Base-by-base conservation (phyloP, 1,140 invertebrate species). In the Ditylenchus dipsaci region DNA sequence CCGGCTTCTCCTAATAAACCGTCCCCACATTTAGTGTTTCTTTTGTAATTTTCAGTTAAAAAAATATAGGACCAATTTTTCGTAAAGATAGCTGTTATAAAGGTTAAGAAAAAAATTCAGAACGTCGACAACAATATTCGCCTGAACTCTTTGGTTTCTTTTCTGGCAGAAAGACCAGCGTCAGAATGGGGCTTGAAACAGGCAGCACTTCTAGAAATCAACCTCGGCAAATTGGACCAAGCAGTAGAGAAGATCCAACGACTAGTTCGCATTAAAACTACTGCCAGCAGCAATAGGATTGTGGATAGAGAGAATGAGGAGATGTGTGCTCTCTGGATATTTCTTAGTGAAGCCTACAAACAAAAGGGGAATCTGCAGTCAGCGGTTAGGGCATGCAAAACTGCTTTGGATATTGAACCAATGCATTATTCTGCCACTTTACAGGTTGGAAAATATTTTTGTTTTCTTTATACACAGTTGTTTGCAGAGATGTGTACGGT, bases 361-460 rank as follows among this genome's bases (percentile, higher is more conserved):
- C 75, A 74, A 60, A 73, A 78, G 30, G 71, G 71, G 13, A 74
- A 78, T 42, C 56, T 78, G 19, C 76, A 71, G 30, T 74, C 72
- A 15, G 72, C 72, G 13, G 76, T 78, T 17, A 67, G 72, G 7
- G 72, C 63, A 17, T 74, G 27, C 60, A 68, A 47, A 72, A 63
- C 21, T 29, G 56, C 71, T 15, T n/a, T 74, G 15, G 72, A 74
- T 15, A 57, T 77, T 27, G 65, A 74, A n/a, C 64, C 76, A 43
- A 43, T 73, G 8, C 26, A 60, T 43, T 53, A 23, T 26, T 29
- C 53, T 11, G 72, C 75, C 7, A 57, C 27, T n/a, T 42, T 74
- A 26, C 72, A 74, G 74, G 71, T 73, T 11, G n/a, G 43, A 53
- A 53, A 38, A 5, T 38, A 38, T 53, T 19, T 53, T 7, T 21